phyloP scores from a whole-genome alignment of 2,113 vertebrate species.

The Solea solea region DNA sequence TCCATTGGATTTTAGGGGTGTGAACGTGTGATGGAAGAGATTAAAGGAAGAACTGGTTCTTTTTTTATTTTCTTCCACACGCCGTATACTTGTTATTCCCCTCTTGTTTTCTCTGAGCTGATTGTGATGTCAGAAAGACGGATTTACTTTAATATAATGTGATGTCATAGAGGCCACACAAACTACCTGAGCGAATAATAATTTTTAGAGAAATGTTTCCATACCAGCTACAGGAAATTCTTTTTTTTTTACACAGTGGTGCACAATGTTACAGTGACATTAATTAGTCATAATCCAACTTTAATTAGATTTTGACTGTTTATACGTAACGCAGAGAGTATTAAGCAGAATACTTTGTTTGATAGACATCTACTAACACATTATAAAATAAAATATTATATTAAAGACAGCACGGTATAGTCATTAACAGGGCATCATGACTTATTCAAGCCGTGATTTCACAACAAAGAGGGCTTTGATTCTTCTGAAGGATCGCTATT shows the following conservation, averaged over 20 bases:
- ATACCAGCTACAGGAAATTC: too few relatives aligned
- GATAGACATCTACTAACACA: constrained; percentile 53
- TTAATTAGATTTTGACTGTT: constrained; percentile 47
- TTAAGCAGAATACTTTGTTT: constrained; percentile 47
- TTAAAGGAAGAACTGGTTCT: constrained; percentile 66
- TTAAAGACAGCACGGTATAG: constrained; percentile 6
- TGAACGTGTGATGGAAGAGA: constrained; percentile 75
- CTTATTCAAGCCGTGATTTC: constrained; percentile 46
- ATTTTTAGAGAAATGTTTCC: constrained; percentile 10
- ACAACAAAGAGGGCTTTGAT: constrained; percentile 48
- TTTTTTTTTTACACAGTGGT: background rate
- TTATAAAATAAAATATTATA: constrained; percentile 4
- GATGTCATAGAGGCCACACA: background rate
- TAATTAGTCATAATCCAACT: constrained; percentile 49
- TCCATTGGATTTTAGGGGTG: constrained; percentile 70
- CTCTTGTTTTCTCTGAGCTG: constrained; percentile 40
- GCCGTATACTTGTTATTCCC: constrained; percentile 58
- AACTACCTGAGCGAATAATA: background rate
- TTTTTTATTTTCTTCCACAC: constrained; percentile 38
- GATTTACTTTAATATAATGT: constrained; percentile 46
- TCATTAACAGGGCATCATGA: constrained; percentile 32
- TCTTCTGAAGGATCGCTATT: constrained; percentile 21
- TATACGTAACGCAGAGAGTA: constrained; percentile 38
- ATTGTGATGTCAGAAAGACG: constrained; percentile 58
- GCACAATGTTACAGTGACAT: constrained; percentile 11